Percentiles rank a stretch among this genome's conserved stretches.
phyloP scores from a whole-genome alignment of 64 coral and sea anemone genomes.

The Hydrozoanthus tunicans region DNA sequence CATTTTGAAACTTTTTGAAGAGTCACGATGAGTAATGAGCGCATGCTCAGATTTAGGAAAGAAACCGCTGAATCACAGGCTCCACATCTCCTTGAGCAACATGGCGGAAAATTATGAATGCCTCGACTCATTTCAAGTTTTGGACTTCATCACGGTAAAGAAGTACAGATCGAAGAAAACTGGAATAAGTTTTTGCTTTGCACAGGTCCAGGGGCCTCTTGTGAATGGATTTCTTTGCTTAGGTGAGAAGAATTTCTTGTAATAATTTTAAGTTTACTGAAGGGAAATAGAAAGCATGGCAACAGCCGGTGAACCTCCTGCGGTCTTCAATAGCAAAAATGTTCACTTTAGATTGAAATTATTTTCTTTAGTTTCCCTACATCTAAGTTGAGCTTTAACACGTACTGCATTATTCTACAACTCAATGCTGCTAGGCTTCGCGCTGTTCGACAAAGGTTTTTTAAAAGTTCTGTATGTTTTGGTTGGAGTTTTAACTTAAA shows the following conservation, averaged over 20 bases:
- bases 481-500: no score
- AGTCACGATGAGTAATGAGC: conserved; percentile 76
- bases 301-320: no score
- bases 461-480: no score
- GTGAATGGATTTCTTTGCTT: conserved; percentile 98
- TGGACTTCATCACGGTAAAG: conserved; percentile 78
- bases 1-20: conserved; percentile 91
- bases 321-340: no score
- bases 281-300: neutral
- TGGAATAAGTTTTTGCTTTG: conserved; percentile 92
- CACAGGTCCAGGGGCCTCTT: conserved; percentile 91
- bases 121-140: conserved; percentile 78
- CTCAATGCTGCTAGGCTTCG: no score
- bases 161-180: conserved; percentile 96
- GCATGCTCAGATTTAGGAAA: neutral
- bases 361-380: no score
- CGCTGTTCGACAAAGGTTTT: no score
- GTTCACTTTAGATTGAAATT: no score
- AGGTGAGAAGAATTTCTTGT: conserved; percentile 57
- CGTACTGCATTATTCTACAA: no score
- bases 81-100: neutral
- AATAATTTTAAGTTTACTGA: neutral
- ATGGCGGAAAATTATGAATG: conserved; percentile 93
- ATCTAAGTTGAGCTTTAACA: no score
- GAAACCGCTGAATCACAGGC: neutral